Evolutionary conservation across 2,797 vertebrate species (phyloP), one percentile per base, ranked within the genome.

Genomic region (Podarcis lilfordi): DNA sequence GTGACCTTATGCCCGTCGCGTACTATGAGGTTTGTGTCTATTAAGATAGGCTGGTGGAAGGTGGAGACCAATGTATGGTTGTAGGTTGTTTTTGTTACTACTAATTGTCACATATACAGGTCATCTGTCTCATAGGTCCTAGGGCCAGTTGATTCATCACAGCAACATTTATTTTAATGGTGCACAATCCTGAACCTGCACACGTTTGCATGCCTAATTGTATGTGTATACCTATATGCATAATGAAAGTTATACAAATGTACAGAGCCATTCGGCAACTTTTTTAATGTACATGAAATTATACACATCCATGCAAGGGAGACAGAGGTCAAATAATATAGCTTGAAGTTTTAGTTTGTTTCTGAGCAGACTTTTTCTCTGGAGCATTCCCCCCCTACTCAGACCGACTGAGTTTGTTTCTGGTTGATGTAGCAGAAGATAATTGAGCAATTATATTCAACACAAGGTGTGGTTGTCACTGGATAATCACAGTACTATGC

Each of bases 1-100:
- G 95, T 96, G 94, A 96, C 95, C 95, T 96, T 96, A 96, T 95
- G 92, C 91, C 93, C 94, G 86, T 95, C 93, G 88, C 90, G 71
- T 93, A 93, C 91, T 90, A 71, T 94, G 95, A 92, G 89, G 89
- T 94, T 94, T 95, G 89, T 92, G 96, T 95, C 92, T 87, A 82
- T 96, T 94, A 93, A 93, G 96, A 90, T 86, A 89, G 85, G 87
- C 74, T 84, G 32, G 50, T 45, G 76, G 35, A 5, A 76, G 71
- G 93, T 91, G 81, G 78, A 91, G 61, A 55, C 87, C 88, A 93
- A 89, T 19, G 88, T 89, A 79, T 82, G 81, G 85, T 55, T 55
- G 13, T 55, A 55, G 50, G 50, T 55, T 55, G 55, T 84, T 92
- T 95, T 91, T 85, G 77, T 87, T 85, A 92, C 90, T 88, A 61